Evolutionary conservation across 2,113 vertebrate species (phyloP), one percentile per base, ranked within the genome.

Genomic region (Loxodonta africana): DNA sequence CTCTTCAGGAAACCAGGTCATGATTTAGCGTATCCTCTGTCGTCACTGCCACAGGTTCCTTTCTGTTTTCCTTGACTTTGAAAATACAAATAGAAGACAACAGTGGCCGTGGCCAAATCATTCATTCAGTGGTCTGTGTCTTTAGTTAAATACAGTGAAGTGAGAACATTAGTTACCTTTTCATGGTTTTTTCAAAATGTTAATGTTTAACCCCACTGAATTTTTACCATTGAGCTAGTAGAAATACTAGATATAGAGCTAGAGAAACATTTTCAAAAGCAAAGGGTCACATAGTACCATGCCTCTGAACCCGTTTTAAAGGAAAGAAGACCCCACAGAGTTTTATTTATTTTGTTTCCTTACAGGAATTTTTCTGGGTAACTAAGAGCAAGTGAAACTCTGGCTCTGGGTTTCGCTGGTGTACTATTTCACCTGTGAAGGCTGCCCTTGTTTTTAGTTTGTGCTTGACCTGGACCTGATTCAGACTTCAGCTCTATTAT

Each of bases 321-420:
- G 60, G n/a, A 94, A 93, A 96, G 88, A 25, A 97, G 46, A 77
- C 37, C 86, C 65, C 60, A 23, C 10, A 12, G n/a, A 48, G 46
- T 37, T 95, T 95, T 37, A 63, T 78, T 96, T 88, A 94, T 82
- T 96, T 93, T 94, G 88, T 94, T 98, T 98, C 69, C 67, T 97
- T 84, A 69, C 82, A 86, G 96, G 96, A 94, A 62, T 95, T 86
- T 96, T 62, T 97, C 65, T 91, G 73, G 83, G 30, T 92, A 85
- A 87, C 96, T 90, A 65, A 91, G 80, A 81, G 73, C 28, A 71
- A 97, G 85, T 80, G 94, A 98, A 98, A 98, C 92, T 91, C 8
- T 0, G 88, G 88, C 77, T 18, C 92, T 71, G 26, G 65, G 95
- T 98, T 98, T 98, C 96, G 8, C 1, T 37, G 80, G 94, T 96